Evolutionary conservation across 2,888 invertebrate species (phyloP).

Genomic region (Stenurella melanura): DNA sequence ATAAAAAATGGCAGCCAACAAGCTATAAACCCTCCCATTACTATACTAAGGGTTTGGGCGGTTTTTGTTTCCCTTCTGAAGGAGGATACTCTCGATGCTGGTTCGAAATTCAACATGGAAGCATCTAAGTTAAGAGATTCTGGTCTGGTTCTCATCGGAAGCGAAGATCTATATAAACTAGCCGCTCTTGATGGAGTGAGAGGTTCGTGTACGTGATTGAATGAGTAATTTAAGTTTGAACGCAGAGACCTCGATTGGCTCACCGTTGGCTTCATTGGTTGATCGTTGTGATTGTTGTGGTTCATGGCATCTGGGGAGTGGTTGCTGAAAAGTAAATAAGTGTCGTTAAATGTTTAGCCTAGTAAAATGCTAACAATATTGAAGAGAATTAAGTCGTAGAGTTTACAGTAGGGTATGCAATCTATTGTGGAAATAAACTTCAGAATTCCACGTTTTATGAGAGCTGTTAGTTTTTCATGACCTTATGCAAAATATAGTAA

Average conservation of each 20-base stretch:
- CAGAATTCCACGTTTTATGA: too few relatives aligned
- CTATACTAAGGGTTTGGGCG: conserved; percentile 89
- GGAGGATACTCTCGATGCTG: conserved; percentile 78
- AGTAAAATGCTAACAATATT: neutral
- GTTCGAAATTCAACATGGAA: conserved; percentile 75
- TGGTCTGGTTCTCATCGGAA: conserved; percentile 69
- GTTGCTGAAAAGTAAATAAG: conserved; percentile 55
- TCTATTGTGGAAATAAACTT: neutral
- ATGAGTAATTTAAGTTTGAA: conserved; percentile 68
- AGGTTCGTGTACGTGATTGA: conserved; percentile 63
- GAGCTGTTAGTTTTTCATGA: too few relatives aligned
- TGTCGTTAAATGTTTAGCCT: neutral
- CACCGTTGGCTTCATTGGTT: conserved; percentile 57
- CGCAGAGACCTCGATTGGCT: conserved; percentile 65
- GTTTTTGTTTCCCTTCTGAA: conserved; percentile 89
- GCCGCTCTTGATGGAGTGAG: conserved; percentile 65
- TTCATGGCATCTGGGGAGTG: conserved; percentile 60
- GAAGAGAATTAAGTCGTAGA: neutral
- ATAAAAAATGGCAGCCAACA: conserved; percentile 94
- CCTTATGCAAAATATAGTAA: too few relatives aligned
- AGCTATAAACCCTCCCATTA: conserved; percentile 90
- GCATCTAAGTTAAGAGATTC: conserved; percentile 76
- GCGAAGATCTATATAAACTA: conserved; percentile 65
- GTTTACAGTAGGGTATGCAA: neutral
- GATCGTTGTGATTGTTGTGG: conserved; percentile 59